These are phyloP conservation scores for Echeneis naucrates DNA, from an alignment of 2,797 vertebrate genomes.

Conservation along the genomic window DNA sequence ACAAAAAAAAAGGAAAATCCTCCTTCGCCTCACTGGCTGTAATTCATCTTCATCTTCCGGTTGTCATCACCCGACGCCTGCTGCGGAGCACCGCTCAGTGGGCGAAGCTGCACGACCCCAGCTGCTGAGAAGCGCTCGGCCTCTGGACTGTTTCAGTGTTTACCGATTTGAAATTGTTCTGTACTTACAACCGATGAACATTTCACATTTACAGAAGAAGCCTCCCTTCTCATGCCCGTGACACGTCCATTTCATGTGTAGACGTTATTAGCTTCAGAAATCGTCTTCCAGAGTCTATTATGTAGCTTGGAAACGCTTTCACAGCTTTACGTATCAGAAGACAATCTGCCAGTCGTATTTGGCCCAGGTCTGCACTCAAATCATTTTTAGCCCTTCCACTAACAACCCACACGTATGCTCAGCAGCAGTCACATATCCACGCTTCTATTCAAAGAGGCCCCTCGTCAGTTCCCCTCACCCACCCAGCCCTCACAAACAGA, in stretches of 20 bases:
- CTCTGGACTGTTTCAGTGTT: too few species aligned
- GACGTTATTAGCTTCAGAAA: background rate
- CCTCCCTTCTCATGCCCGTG: background rate
- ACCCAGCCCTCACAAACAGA: constrained; percentile 39
- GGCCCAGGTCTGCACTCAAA: constrained; percentile 66
- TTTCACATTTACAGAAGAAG: too few species aligned
- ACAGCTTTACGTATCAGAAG: background rate
- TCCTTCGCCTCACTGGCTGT: background rate
- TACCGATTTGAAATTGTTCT: background rate
- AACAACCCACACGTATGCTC: constrained; percentile 50
- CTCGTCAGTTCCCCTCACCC: constrained; percentile 25
- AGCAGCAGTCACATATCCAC: constrained; percentile 60
- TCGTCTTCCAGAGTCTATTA: background rate
- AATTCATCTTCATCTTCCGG: background rate
- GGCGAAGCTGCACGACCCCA: background rate
- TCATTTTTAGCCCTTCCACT: constrained; percentile 73
- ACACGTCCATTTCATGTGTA: background rate
- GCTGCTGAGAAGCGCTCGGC: background rate
- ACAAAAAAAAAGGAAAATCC: background rate
- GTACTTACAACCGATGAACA: background rate
- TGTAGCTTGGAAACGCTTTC: constrained; percentile 3
- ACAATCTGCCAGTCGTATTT: constrained; percentile 39
- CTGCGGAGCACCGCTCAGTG: background rate
- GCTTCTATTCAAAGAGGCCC: constrained; percentile 41
- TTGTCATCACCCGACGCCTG: background rate